Conservation (phyloP, 2,797 vertebrate species). For the Parotocinclus haroldoi region DNA sequence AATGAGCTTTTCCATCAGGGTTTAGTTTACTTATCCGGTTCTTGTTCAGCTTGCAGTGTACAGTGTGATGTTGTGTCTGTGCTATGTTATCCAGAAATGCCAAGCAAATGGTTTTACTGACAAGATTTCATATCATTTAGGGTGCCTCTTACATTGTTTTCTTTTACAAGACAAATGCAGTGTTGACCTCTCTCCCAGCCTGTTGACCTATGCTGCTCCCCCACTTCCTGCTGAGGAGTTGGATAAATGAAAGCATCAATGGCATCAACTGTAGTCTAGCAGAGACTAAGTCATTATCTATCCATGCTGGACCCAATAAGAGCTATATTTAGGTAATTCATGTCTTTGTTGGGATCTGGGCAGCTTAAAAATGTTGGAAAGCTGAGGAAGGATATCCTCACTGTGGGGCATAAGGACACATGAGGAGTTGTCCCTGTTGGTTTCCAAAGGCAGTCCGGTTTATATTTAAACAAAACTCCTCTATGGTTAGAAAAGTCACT, state of each 20-base stretch:
- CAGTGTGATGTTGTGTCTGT: too few species aligned
- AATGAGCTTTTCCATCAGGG: background rate
- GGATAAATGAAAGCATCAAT: constrained; percentile 53
- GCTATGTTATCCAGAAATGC: too few species aligned
- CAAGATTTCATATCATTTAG: background rate
- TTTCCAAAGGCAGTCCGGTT: too few species aligned
- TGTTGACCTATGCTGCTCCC: constrained; percentile 25
- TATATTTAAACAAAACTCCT: too few species aligned
- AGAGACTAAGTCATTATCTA: constrained; percentile 21
- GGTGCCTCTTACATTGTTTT: constrained; percentile 4
- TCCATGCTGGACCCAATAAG: constrained; percentile 25
- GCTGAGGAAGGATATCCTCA: too few species aligned
- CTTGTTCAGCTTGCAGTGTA: too few species aligned
- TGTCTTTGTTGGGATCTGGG: too few species aligned
- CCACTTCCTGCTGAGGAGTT: constrained; percentile 42
- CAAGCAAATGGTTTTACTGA: too few species aligned
- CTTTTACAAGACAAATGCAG: constrained; percentile 22
- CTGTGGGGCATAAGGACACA: too few species aligned
- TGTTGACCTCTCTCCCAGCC: constrained; percentile 30
- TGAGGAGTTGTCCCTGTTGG: too few species aligned
- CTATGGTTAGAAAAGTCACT: too few species aligned
- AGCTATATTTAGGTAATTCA: constrained; percentile 39
- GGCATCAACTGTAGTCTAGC: constrained; percentile 50
- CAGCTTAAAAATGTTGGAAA: too few species aligned
- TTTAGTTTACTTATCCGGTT: background rate